Conservation (phyloP, 2,113 vertebrate species). For the Chaetodon trifascialis region DNA sequence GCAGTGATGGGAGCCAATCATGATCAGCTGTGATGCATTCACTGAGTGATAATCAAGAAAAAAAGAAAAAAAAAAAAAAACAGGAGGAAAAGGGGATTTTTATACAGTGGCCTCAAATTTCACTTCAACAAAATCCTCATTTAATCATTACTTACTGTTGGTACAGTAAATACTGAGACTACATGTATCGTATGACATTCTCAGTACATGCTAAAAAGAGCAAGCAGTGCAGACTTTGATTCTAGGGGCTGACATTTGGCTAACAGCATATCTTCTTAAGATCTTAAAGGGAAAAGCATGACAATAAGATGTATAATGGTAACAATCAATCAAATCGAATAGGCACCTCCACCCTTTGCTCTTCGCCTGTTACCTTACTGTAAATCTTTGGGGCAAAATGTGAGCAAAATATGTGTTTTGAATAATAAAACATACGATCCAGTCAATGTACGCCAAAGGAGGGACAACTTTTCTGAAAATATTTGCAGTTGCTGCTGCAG, state of each 20-base stretch:
- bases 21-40: background rate
- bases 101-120: background rate
- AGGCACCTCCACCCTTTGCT: background rate
- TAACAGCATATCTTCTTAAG: background rate
- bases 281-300: background rate
- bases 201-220: background rate
- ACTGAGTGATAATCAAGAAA: background rate
- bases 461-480: background rate
- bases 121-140: background rate
- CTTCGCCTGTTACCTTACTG: background rate
- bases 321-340: background rate
- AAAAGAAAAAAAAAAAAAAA: background rate
- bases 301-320: background rate
- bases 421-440: background rate
- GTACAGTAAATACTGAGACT: background rate
- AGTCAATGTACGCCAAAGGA: background rate
- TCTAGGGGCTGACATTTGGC: background rate
- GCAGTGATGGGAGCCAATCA: constrained; percentile 11
- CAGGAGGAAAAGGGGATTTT: no score
- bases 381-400: background rate
- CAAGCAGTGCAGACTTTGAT: background rate
- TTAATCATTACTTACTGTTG: background rate
- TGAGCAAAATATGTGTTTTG: background rate
- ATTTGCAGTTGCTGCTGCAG: constrained; percentile 6
- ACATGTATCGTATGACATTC: background rate